Conservation (phyloP, 2,888 invertebrate genomes). For the Ormyrus thymus region DNA sequence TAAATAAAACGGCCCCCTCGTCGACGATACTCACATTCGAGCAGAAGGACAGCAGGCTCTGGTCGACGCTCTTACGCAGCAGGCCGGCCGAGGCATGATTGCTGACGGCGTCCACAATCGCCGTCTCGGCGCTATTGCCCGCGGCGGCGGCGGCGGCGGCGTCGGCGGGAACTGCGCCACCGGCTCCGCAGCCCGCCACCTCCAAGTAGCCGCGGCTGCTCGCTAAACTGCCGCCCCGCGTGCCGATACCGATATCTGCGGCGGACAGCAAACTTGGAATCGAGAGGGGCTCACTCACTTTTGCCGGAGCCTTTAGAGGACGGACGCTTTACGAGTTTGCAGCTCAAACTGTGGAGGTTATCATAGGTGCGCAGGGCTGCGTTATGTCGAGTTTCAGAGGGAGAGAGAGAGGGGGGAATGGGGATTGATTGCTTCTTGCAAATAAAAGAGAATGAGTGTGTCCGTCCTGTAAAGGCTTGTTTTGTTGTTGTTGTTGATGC, state of each 20-base stretch:
- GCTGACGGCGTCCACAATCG: conserved; percentile 52
- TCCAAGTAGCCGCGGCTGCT: conserved; percentile 69
- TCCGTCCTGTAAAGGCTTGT: too few relatives aligned
- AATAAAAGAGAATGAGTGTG: too few relatives aligned
- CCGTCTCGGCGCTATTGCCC: conserved; percentile 13
- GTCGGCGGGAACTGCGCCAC: too few relatives aligned
- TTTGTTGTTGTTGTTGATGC: too few relatives aligned
- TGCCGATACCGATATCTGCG: conserved; percentile 67
- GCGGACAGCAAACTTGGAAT: neutral
- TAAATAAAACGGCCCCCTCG: too few relatives aligned
- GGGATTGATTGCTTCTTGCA: too few relatives aligned
- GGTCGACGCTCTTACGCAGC: conserved; percentile 68
- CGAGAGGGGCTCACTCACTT: neutral
- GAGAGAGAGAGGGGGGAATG: too few relatives aligned
- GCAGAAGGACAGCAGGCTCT: conserved; percentile 69
- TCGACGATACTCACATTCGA: conserved; percentile 66
- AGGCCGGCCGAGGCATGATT: conserved; percentile 62
- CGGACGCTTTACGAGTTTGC: too few relatives aligned
- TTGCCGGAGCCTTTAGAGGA: neutral
- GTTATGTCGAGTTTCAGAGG: too few relatives aligned
- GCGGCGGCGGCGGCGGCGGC: neutral
- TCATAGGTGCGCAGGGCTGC: too few relatives aligned
- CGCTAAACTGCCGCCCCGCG: conserved; percentile 70
- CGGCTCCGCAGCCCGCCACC: conserved; percentile 60
- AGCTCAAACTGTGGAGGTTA: too few relatives aligned